phyloP scores from a whole-genome alignment of 2,888 invertebrate genomes.

The Luperina nickerlii region DNA sequence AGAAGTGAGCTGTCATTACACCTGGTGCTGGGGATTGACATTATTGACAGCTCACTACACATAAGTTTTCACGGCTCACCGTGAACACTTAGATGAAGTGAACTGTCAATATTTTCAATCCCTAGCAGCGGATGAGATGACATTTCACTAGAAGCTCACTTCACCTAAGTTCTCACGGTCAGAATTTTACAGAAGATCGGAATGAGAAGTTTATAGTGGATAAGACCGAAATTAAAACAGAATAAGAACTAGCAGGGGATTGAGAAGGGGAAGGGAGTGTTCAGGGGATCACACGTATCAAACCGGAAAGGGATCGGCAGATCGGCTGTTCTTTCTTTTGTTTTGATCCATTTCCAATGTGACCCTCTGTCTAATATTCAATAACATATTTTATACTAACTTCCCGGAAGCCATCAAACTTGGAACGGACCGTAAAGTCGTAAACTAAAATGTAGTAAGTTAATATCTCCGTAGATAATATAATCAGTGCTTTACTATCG shows the following conservation, averaged over 20 bases:
- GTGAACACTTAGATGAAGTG: too few species aligned
- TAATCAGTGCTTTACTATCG: conserved; percentile 37
- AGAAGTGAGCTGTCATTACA: neutral
- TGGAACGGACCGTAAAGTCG: conserved; percentile 15
- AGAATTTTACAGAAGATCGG: neutral
- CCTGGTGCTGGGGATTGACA: neutral
- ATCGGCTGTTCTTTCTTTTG: neutral
- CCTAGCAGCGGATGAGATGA: too few species aligned
- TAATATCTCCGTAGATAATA: conserved; percentile 47
- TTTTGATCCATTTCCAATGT: neutral
- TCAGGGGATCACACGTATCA: too few species aligned
- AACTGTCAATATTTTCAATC: too few species aligned
- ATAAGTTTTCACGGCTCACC: neutral
- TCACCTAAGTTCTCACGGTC: neutral
- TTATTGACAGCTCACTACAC: neutral
- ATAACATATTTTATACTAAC: conserved; percentile 8
- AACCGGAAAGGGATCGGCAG: neutral
- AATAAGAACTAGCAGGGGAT: too few species aligned
- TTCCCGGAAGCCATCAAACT: conserved; percentile 34
- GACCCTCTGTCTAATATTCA: conserved; percentile 5
- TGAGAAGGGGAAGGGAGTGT: too few species aligned
- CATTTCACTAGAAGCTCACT: neutral
- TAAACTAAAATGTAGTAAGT: conserved; percentile 51
- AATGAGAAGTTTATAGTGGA: too few species aligned
- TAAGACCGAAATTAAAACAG: too few species aligned